phyloP scores from a whole-genome alignment of 2,888 invertebrate genomes.

The Nineta flava region DNA sequence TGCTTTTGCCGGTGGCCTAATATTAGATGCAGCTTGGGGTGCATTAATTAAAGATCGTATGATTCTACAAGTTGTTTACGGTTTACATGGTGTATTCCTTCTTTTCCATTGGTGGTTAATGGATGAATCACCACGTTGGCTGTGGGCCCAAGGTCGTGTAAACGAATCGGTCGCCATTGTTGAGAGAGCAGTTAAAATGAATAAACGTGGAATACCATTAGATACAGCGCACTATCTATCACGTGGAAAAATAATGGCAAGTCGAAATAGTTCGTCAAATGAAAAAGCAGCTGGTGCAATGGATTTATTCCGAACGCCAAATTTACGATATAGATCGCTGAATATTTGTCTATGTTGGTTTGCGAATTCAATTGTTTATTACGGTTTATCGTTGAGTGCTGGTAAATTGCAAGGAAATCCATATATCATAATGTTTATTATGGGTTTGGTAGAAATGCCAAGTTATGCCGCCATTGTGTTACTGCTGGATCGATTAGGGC shows the following conservation, averaged over 20 bases:
- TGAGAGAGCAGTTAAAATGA: constrained; percentile 57
- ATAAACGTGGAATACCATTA: constrained; percentile 42
- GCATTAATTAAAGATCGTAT: constrained; percentile 55
- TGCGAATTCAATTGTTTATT: constrained; percentile 76
- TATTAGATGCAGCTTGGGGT: constrained; percentile 73
- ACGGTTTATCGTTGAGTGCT: constrained; percentile 66
- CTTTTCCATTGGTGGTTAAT: constrained; percentile 75
- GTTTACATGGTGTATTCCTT: constrained; percentile 54
- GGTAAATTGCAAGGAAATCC: constrained; percentile 72
- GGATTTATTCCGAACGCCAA: constrained; percentile 68
- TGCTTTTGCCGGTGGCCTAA: constrained; percentile 63
- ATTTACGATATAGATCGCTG: constrained; percentile 58
- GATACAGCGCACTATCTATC: constrained; percentile 52
- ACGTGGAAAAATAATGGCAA: constrained; percentile 19
- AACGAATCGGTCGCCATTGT: constrained; percentile 60
- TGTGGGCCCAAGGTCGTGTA: constrained; percentile 66
- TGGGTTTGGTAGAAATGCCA: constrained; percentile 62
- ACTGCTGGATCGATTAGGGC: constrained; percentile 58
- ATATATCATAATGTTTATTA: constrained; percentile 59
- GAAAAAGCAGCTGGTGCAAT: constrained; percentile 38
- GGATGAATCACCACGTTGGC: constrained; percentile 79
- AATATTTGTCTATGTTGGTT: constrained; percentile 77
- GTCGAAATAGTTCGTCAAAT: constrained; percentile 22
- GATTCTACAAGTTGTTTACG: constrained; percentile 63
- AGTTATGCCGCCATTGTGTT: constrained; percentile 57